Evolutionary conservation across 2,113 vertebrate species (phyloP).

Genomic region (Ptyas mucosa): DNA sequence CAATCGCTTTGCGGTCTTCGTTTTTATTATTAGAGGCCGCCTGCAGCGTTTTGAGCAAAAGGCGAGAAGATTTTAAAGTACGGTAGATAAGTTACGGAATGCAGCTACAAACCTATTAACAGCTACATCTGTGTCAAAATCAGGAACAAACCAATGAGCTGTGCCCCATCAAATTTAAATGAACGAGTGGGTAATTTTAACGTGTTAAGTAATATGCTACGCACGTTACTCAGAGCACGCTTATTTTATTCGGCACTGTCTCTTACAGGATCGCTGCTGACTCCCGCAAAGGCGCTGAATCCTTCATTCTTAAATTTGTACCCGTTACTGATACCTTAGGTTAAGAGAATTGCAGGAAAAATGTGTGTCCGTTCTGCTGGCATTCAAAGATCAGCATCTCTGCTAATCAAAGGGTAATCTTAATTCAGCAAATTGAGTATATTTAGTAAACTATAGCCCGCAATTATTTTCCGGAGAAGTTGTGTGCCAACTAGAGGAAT

Average conservation of each 20-base stretch:
- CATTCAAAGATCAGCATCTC: background rate
- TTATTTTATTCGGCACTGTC: background rate
- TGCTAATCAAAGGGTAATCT: background rate
- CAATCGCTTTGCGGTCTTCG: background rate
- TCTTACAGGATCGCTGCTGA: background rate
- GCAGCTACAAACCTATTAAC: background rate
- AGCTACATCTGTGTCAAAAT: background rate
- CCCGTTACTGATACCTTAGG: background rate
- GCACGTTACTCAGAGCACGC: background rate
- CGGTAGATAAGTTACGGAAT: background rate
- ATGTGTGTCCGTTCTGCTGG: background rate
- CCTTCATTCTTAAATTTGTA: background rate
- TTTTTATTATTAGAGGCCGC: background rate
- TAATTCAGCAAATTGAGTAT: background rate
- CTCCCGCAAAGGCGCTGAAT: background rate
- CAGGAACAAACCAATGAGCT: background rate
- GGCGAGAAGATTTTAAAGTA: background rate
- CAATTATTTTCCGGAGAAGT: background rate
- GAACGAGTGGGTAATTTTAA: background rate
- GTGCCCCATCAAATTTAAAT: background rate
- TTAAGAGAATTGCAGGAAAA: background rate
- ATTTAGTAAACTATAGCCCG: background rate
- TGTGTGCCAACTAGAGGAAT: background rate
- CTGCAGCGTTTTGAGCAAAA: background rate
- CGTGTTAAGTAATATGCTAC: background rate